Evolutionary conservation across 2,113 vertebrate species (phyloP), one percentile per base, ranked within the genome.

Genomic region (Stegostoma tigrinum): DNA sequence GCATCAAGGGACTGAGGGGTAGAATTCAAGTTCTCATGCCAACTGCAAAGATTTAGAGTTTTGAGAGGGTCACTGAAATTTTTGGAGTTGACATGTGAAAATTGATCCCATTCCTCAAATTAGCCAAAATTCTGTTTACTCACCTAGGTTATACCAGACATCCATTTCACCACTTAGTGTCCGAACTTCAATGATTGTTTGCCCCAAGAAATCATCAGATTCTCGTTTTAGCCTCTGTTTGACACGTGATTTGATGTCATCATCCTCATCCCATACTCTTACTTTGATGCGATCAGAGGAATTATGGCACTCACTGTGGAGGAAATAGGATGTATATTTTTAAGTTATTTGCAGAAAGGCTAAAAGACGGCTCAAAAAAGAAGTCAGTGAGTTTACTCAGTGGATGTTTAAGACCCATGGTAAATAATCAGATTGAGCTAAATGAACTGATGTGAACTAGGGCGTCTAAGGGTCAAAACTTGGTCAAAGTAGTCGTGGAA

Each of bases 141-240:
- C 95, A 99, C 99, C 99, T 45, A 99, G 97, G 97, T 99, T 99
- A 96, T 99, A 99, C 99, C 99, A 99, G 96, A 99, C 99, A 52
- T 99, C 99, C 99, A 99, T 99, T 97, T 99, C 99, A 80, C 99
- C 99, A 0, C 99, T 99, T 96, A 99, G 97, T 0, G 99, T 99
- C 86, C 99, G 98, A 80, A 99, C 99, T 97, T 99, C 99, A 42
- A 99, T 99, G 96, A 99, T 99, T 70, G 98, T 99, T 97, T 99
- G 99, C 17, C 99, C 99, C 95, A 99, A 97, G 96, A 99, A 99
- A 97, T 99, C 99, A 66, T 99, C 99, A 0, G 99, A 99, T 96
- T 99, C 99, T 24, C 99, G 98, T 96, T 99, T 99, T 61, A 99
- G 97, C 87, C 99, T 98, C 97, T 99, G 99, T 96, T 99, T 99